Base-by-base conservation (phyloP, 2,888 invertebrate genomes). In the Oeneis ivallda region DNA sequence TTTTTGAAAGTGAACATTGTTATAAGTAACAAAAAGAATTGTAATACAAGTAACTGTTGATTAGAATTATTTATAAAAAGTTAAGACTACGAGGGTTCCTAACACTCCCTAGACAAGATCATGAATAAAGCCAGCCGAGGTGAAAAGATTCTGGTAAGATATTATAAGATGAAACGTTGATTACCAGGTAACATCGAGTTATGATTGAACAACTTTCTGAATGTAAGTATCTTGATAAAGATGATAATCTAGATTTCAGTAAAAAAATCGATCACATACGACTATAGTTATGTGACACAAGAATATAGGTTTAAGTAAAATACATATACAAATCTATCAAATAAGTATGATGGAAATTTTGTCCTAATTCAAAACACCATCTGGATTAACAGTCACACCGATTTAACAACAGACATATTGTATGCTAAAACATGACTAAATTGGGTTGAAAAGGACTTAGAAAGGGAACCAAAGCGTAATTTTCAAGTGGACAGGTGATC, bases 381-480 rank as follows among this genome's bases (percentile, higher is more conserved):
- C 61, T 61, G 50, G 64, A 61, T 64, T 34, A 47, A 43, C 11
- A 50, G 50, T 64, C 64, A n/a, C 39, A 58, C 10, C 54, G 53
- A 53, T 41, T 65, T 58, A 57, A 32, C 57, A 58, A 49, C 62
- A 62, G 59, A 59, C 62, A 67, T 66, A 58, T 65, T 65, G 61
- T 61, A 63, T 65, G 52, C 32, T 57, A 63, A 68, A 61, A 62
- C 53, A 49, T 49, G 60, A 39, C 60, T 60, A 60, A 60, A 50
- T 60, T 54, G 61, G 62, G 56, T 52, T 61, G 59, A 56, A 62
- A 59, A 60, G 56, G 62, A 65, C 47, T 62, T 67, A 69, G 69
- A 69, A 69, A 69, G 67, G 67, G 52, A 58, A 58, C 47, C 37
- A 57, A 43, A 61, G 45, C 49, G 59, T 60, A 68, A 65, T 68